Evolutionary conservation across 1,140 invertebrate genomes (phyloP).

Genomic region (Solen grandis): DNA sequence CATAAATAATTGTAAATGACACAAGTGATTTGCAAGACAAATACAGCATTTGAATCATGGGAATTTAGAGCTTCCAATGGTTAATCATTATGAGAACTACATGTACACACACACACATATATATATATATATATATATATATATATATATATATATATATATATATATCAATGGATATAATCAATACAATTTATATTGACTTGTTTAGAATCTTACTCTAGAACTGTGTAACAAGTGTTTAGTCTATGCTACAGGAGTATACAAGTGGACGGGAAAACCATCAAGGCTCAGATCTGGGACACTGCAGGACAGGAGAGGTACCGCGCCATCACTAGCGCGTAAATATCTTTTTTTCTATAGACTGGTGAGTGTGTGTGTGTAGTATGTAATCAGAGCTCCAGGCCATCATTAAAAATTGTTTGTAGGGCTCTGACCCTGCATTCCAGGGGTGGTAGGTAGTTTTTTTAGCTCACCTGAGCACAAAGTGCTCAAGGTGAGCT

Average conservation of each 20-base stretch:
- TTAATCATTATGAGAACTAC: not conserved
- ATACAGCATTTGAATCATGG: not conserved
- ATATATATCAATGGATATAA: no score
- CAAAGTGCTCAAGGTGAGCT: no score
- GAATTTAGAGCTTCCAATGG: not conserved
- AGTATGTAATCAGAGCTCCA: no score
- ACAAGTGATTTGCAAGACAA: not conserved
- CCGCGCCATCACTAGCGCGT: constrained; percentile 98
- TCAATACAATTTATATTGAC: not conserved
- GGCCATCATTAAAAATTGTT: no score
- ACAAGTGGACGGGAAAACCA: constrained; percentile 79
- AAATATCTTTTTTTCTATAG: constrained; percentile 83
- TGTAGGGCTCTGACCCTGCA: no score
- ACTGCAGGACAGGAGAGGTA: constrained; percentile 99
- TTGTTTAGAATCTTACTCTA: not conserved
- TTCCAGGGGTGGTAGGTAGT: no score
- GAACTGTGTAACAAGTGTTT: not conserved
- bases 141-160: not conserved
- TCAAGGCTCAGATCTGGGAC: constrained; percentile 99
- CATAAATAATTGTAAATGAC: not conserved
- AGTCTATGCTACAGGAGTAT: constrained; percentile 76
- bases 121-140: not conserved
- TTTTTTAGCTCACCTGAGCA: no score
- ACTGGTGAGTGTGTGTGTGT: no score
- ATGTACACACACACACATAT: not conserved